Base-by-base conservation (phyloP, 1,140 invertebrate species). In the Microplitis demolitor region DNA sequence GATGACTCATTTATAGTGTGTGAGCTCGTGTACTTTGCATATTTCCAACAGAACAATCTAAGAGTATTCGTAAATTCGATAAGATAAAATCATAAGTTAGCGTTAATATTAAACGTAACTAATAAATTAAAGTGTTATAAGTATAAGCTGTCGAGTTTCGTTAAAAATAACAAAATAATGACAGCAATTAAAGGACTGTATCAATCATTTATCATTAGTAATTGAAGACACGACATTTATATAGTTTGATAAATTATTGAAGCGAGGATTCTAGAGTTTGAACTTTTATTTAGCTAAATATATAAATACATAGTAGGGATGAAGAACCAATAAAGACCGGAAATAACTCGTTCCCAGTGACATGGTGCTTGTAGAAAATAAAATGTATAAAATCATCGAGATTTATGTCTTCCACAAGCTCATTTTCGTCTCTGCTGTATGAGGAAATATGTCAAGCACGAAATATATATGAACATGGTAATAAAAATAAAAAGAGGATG, bases 261-360 rank as follows among this genome's bases (percentile, higher is more conserved):
- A 39, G 35, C 4, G 16, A 14, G 35, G 39, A 14, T 45, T 31
- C 5, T 31, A 64, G 4, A 51, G 35, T 50, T n/a, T 11, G 14
- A 64, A 37, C 9, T 14, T 37, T 9, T 64, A 45, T 64, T 64
- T 50, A 24, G 24, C 39, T 16, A 16, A 24, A 64, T 16, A 31
- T 58, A 31, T 31, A 58, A 58, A 24, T 58, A 11, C 9, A 58
- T n/a, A 9, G 13, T 31, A 45, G 37, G 61, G 53, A 56, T 58
- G 39, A 69, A 50, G 54, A 62, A 51, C 50, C 11, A 4, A 50
- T 58, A 51, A 14, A 56, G 50, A 50, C 51, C 74, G 66, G 68
- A 75, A 75, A 75, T 75, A 75, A 69, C 74, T 66, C 67, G 66
- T 69, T 56, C 39, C 50, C n/a, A 13, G 35, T 72, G 14, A 39